phyloP scores from a whole-genome alignment of 2,888 invertebrate species.

The Drosophila siamana region DNA sequence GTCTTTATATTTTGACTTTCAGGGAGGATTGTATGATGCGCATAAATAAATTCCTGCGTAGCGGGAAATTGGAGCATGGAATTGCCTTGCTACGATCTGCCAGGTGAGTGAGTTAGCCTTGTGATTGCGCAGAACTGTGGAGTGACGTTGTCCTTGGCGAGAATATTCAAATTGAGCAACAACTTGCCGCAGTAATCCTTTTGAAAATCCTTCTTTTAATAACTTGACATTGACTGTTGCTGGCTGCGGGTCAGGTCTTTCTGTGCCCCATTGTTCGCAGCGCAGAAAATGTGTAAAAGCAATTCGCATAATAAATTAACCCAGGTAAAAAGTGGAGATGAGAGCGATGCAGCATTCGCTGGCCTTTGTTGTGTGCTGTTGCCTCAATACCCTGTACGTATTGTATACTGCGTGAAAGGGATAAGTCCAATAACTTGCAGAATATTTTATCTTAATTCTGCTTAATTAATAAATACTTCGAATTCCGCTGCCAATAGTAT shows the following conservation, averaged over 20 bases:
- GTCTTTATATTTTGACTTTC: slow-evolving; percentile 67
- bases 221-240: slow-evolving; percentile 78
- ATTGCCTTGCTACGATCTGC: slow-evolving; percentile 93
- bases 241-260: slow-evolving; percentile 15
- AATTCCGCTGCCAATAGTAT: not conserved
- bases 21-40: slow-evolving; percentile 95
- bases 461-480: not conserved
- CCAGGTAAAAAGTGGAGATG: slow-evolving; percentile 45
- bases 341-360: slow-evolving; percentile 15
- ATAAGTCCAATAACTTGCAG: not conserved
- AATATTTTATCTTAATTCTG: not conserved
- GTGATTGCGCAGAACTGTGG: no score
- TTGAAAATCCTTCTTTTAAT: slow-evolving; percentile 67
- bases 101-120: slow-evolving; percentile 86
- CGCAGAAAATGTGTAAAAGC: slow-evolving; percentile 56
- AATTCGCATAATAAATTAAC: slow-evolving; percentile 79
- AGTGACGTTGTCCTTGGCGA: slow-evolving; percentile 27
- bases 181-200: slow-evolving; percentile 58
- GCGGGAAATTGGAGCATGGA: slow-evolving; percentile 90
- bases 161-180: slow-evolving; percentile 46
- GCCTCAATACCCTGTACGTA: slow-evolving; percentile 6
- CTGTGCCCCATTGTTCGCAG: slow-evolving; percentile 24
- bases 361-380: slow-evolving; percentile 7
- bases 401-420: not conserved
- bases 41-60: slow-evolving; percentile 91